phyloP scores from a whole-genome alignment of 2,113 vertebrate species.

The Psittacula cyanocephala region DNA sequence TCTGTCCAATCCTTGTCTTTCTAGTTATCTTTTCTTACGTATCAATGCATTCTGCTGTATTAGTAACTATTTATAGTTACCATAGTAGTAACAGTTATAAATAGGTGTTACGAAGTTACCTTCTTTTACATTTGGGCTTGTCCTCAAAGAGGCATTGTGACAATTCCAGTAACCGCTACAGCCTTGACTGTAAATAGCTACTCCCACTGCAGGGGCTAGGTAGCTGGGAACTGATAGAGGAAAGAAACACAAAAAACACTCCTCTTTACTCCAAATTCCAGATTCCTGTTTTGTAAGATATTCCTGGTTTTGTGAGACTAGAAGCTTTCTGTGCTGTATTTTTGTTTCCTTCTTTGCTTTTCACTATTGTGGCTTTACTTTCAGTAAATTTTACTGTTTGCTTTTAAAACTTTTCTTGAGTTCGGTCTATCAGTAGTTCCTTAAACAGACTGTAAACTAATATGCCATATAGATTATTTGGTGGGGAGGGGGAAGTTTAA shows the following conservation, averaged over 20 bases:
- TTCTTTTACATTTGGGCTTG: background rate
- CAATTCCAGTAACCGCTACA: background rate
- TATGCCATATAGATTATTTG: background rate
- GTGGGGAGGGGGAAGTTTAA: background rate
- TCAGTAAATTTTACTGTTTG: background rate
- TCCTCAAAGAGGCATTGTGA: background rate
- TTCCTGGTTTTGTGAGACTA: background rate
- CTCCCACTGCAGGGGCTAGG: background rate
- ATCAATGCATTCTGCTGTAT: background rate
- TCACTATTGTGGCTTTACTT: background rate
- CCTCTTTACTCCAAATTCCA: background rate
- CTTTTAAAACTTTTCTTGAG: background rate
- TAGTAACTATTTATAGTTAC: background rate
- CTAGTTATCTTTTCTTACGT: background rate
- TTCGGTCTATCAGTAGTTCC: background rate
- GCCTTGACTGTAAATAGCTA: slow-evolving; percentile 7
- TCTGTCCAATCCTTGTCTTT: background rate
- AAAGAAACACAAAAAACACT: background rate
- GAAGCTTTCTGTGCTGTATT: background rate
- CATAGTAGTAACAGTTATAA: background rate
- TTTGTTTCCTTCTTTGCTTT: background rate
- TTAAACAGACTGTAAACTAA: background rate
- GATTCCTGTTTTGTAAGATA: background rate
- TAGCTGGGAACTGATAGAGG: background rate
- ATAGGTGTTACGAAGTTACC: background rate